phyloP scores from a whole-genome alignment of 2,797 vertebrate species.

The Vultur gryphus region DNA sequence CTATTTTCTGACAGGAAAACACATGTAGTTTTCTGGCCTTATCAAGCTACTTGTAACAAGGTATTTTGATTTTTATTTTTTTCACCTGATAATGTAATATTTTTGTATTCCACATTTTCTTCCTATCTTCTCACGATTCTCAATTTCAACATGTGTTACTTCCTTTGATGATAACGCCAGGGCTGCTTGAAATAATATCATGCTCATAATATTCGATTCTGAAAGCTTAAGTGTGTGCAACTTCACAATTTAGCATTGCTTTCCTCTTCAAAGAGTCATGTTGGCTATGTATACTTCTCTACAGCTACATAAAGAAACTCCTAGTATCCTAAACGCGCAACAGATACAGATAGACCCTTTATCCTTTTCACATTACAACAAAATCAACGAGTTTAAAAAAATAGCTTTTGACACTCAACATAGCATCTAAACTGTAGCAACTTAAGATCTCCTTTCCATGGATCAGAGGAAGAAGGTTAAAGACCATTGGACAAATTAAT shows the following conservation, averaged over 20 bases:
- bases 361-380: neutral
- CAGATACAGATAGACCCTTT: neutral
- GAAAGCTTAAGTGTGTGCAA: neutral
- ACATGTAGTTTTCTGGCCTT: neutral
- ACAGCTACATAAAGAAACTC: neutral
- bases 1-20: neutral
- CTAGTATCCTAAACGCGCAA: neutral
- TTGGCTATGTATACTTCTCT: neutral
- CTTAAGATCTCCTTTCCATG: neutral
- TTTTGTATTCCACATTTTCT: neutral
- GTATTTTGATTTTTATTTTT: neutral
- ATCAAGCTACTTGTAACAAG: neutral
- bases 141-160: neutral
- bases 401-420: neutral
- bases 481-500: neutral
- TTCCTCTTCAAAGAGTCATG: neutral
- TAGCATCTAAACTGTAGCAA: neutral
- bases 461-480: neutral
- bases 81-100: neutral
- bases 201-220: neutral
- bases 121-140: neutral
- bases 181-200: neutral
- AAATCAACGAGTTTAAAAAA: neutral
- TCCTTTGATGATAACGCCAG: neutral
- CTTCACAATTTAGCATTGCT: neutral